These are phyloP conservation scores for Acrossocheilus fasciatus DNA, from an alignment of 2,797 vertebrate genomes.

Conservation along the genomic window DNA sequence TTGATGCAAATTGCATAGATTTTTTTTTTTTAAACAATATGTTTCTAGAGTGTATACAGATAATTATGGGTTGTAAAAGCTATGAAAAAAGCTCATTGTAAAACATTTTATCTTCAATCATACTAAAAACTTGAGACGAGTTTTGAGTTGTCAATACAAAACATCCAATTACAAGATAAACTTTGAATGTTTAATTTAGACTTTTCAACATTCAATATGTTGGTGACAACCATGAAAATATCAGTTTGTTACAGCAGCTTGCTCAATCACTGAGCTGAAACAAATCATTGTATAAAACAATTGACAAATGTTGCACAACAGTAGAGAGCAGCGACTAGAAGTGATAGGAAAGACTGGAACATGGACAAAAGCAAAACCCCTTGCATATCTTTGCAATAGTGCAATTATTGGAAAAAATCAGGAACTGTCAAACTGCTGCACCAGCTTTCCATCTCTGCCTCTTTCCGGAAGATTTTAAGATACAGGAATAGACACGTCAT, in stretches of 20 bases:
- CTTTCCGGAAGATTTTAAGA: not conserved
- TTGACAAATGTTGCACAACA: not conserved
- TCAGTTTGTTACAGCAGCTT: constrained; percentile 19
- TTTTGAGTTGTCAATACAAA: not conserved
- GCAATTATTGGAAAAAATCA: not conserved
- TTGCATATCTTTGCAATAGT: constrained; percentile 23
- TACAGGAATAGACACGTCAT: not conserved
- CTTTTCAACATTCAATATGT: not conserved
- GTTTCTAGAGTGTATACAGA: not conserved
- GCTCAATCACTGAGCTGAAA: constrained; percentile 10
- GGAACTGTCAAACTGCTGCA: not conserved
- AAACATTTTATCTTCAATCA: not conserved
- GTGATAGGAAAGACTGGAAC: constrained; percentile 12
- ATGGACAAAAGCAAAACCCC: not conserved
- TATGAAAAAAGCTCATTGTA: not conserved
- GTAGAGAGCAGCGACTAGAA: not conserved
- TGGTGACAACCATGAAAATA: constrained; percentile 5
- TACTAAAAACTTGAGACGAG: not conserved
- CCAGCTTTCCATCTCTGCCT: constrained; percentile 6
- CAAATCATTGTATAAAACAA: not conserved
- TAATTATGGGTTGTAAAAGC: not conserved
- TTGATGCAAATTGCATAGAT: not conserved
- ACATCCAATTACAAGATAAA: not conserved
- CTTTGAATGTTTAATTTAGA: constrained; percentile 26
- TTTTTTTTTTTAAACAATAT: not conserved